phyloP scores from a whole-genome alignment of 2,113 vertebrate genomes.

The Speoplatyrhinus poulsoni region DNA sequence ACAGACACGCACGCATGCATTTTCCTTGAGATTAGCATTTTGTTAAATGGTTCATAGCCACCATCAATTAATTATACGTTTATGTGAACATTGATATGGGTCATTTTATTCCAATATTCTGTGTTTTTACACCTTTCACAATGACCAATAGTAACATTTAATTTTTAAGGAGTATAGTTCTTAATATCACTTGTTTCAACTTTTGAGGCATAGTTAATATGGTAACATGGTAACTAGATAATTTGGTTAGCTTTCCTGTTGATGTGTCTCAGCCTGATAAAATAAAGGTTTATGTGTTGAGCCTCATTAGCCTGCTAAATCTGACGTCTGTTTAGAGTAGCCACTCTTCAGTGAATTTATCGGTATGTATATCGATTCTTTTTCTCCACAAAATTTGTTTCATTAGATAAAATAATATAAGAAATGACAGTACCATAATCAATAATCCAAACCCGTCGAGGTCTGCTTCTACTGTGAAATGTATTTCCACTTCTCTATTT shows the following conservation, averaged over 20 bases:
- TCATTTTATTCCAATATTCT: neutral
- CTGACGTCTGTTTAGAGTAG: slow-evolving; percentile 25
- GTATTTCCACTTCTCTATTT: slow-evolving; percentile 54
- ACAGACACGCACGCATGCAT: too few species aligned
- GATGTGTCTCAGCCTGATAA: slow-evolving; percentile 28
- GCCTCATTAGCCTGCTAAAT: slow-evolving; percentile 54
- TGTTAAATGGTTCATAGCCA: too few species aligned
- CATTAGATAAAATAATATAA: slow-evolving; percentile 30
- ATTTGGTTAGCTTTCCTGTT: slow-evolving; percentile 27
- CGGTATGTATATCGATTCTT: slow-evolving; percentile 16
- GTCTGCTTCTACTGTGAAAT: slow-evolving; percentile 51
- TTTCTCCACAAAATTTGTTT: slow-evolving; percentile 22
- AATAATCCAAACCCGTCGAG: slow-evolving; percentile 50
- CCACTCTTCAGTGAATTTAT: neutral
- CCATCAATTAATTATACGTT: too few species aligned
- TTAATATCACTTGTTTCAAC: neutral
- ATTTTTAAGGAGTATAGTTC: too few species aligned
- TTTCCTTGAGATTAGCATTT: too few species aligned
- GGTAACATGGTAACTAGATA: slow-evolving; percentile 20
- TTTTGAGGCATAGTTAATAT: slow-evolving; percentile 1
- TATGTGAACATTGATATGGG: neutral
- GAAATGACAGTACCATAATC: slow-evolving; percentile 40
- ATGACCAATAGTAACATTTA: neutral
- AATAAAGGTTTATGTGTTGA: slow-evolving; percentile 46
- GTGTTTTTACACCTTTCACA: neutral